Evolutionary conservation across 2,797 vertebrate species (phyloP).

Genomic region (Anableps anableps): DNA sequence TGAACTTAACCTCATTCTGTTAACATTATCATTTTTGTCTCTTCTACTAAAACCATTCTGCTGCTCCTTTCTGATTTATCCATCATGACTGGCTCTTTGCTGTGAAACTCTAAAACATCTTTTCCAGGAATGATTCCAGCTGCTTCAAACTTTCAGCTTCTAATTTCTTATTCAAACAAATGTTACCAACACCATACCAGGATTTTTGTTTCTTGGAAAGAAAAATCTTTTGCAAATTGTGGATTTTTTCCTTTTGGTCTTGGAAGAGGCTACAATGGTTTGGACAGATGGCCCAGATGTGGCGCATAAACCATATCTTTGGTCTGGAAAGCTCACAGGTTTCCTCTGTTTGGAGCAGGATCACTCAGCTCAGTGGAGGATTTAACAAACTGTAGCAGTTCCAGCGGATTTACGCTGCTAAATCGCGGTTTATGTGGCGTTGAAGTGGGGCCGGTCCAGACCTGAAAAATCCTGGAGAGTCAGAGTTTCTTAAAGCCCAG

Average conservation of each 20-base stretch:
- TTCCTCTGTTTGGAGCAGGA: neutral
- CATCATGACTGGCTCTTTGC: neutral
- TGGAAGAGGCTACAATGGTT: neutral
- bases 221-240: neutral
- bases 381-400: constrained; percentile 52
- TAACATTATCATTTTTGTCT: neutral
- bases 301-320: constrained; percentile 18
- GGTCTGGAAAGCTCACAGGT: neutral
- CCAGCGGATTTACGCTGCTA: constrained; percentile 25
- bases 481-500: constrained; percentile 71
- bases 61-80: neutral
- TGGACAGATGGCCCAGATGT: constrained; percentile 6
- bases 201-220: constrained; percentile 9
- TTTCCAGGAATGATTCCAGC: constrained; percentile 3
- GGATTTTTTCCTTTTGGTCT: neutral
- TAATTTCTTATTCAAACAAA: neutral
- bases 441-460: constrained; percentile 10
- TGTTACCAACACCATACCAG: neutral
- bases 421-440: neutral
- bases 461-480: neutral
- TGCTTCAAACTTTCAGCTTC: neutral
- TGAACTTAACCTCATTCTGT: neutral
- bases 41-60: neutral
- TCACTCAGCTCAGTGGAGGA: constrained; percentile 50
- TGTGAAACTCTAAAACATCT: neutral